A percentile compares a stretch with the other conserved stretches of the same genome.
phyloP scores from a whole-genome alignment of 2,888 invertebrate genomes.

The Drepana falcataria region DNA sequence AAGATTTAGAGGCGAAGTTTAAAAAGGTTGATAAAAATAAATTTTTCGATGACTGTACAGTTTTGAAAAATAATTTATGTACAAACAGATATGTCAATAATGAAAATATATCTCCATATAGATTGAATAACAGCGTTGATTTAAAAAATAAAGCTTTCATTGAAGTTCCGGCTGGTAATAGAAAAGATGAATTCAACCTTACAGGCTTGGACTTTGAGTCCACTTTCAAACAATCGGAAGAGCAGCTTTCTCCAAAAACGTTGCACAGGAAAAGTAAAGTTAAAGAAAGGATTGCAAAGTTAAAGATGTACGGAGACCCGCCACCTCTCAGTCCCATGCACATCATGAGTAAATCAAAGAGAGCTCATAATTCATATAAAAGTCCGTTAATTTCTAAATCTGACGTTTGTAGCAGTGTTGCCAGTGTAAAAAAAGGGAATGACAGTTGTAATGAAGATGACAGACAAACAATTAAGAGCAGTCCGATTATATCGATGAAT shows the following conservation, averaged over 20 bases:
- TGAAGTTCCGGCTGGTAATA: conserved; percentile 43
- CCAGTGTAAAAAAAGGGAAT: conserved; percentile 24
- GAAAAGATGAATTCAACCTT: conserved; percentile 45
- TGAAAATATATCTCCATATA: conserved; percentile 58
- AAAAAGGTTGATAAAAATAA: conserved; percentile 27
- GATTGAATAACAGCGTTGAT: conserved; percentile 41
- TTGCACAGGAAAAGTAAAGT: conserved; percentile 48
- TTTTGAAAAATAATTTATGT: conserved; percentile 44
- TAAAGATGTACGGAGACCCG: conserved; percentile 76
- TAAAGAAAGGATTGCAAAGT: conserved; percentile 64
- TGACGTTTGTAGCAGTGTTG: conserved; percentile 26
- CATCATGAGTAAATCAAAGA: conserved; percentile 53
- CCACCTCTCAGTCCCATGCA: conserved; percentile 74
- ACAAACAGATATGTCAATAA: conserved; percentile 26
- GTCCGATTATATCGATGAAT: conserved; percentile 42
- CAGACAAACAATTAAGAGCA: conserved; percentile 14
- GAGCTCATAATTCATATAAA: conserved; percentile 55
- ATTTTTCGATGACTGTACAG: conserved; percentile 49
- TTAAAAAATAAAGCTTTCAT: conserved; percentile 50
- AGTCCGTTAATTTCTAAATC: conserved; percentile 43
- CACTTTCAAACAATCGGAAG: conserved; percentile 51
- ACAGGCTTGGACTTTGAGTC: conserved; percentile 69
- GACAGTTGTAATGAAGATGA: conserved; percentile 11
- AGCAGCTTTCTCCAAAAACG: conserved; percentile 42
- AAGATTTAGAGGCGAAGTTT: conserved; percentile 55